These are phyloP conservation scores for Seriola aureovittata DNA, from an alignment of 2,113 vertebrate species.

Conservation along the genomic window DNA sequence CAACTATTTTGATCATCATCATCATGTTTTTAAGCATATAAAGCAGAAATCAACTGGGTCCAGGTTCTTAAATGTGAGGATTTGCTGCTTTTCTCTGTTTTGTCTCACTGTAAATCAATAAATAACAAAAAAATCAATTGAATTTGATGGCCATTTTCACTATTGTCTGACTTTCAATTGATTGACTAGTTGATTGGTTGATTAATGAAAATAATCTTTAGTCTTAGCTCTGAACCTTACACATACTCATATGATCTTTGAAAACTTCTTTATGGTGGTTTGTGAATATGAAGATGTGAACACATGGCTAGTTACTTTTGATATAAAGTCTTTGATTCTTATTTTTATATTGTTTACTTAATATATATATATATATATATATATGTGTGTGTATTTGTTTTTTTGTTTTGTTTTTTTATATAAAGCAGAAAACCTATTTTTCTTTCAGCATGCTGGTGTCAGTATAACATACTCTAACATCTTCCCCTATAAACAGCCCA, in stretches of 20 bases:
- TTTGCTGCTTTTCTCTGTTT: background rate
- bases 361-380: background rate
- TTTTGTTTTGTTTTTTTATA: background rate
- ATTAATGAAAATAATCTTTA: background rate
- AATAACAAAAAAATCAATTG: background rate
- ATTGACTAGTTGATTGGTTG: background rate
- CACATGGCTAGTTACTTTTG: background rate
- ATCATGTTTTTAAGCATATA: background rate
- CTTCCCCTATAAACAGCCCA: slow-evolving; percentile 60
- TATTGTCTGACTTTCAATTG: background rate
- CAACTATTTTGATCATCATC: background rate
- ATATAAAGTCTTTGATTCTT: background rate
- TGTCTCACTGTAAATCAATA: background rate
- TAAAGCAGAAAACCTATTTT: background rate
- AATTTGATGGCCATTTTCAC: background rate
- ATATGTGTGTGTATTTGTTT: background rate
- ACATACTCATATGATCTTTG: background rate
- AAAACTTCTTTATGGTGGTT: background rate
- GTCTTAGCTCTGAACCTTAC: background rate
- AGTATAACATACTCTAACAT: background rate
- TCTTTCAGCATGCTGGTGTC: background rate
- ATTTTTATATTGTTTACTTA: too few species aligned
- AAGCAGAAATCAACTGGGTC: background rate
- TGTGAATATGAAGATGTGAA: background rate
- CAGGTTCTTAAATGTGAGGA: background rate